A percentile compares a stretch with the other conserved stretches of the same genome.
Conservation (phyloP, 2,797 vertebrate species). For the Harpagifer antarcticus region DNA sequence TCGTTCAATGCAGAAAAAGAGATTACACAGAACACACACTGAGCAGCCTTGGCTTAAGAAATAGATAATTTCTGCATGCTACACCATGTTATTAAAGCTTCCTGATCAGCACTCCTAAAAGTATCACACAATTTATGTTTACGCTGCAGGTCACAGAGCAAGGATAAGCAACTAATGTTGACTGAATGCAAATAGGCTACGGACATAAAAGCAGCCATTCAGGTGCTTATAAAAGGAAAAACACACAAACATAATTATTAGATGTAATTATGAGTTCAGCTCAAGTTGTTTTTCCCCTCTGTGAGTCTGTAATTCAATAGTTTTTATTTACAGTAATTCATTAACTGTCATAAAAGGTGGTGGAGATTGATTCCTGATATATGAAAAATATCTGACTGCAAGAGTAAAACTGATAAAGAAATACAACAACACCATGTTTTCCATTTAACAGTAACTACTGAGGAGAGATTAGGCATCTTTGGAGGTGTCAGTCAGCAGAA, state of each 20-base stretch:
- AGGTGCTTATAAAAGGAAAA: slow-evolving; percentile 36
- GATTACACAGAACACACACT: slow-evolving; percentile 35
- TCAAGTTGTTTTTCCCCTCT: not conserved
- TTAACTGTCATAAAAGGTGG: not conserved
- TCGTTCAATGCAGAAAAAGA: slow-evolving; percentile 42
- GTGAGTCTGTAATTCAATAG: not conserved
- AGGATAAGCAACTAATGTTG: slow-evolving; percentile 51
- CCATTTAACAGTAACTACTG: not conserved
- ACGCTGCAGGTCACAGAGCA: slow-evolving; percentile 60
- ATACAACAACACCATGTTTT: not conserved
- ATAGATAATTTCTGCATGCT: slow-evolving; percentile 58
- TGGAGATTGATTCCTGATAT: slow-evolving; percentile 13
- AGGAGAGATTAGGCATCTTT: slow-evolving; percentile 4
- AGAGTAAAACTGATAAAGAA: not conserved
- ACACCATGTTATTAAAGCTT: slow-evolving; percentile 42
- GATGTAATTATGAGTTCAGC: slow-evolving; percentile 10
- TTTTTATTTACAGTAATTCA: slow-evolving; percentile 3
- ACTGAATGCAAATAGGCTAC: slow-evolving; percentile 56
- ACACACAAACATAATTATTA: slow-evolving; percentile 35
- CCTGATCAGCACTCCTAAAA: slow-evolving; percentile 38
- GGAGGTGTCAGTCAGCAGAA: slow-evolving; percentile 22
- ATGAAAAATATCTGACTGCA: slow-evolving; percentile 11
- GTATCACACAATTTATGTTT: slow-evolving; percentile 62
- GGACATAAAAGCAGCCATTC: slow-evolving; percentile 35
- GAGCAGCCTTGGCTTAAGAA: slow-evolving; percentile 61